These are phyloP conservation scores for Chorisops tibialis DNA, from an alignment of 2,888 invertebrate species.

Conservation along the genomic window DNA sequence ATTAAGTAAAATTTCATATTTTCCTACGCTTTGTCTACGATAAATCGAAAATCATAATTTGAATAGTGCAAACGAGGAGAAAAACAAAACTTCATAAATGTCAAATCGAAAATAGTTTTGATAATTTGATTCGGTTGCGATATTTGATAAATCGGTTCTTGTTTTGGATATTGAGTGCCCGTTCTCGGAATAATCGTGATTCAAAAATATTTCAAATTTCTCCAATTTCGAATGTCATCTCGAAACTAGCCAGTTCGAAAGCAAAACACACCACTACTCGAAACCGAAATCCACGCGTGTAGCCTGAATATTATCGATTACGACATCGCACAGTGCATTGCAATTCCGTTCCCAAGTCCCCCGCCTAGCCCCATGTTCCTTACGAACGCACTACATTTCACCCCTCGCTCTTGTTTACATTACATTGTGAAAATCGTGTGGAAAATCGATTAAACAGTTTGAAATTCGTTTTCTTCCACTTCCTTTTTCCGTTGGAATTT, in stretches of 20 bases:
- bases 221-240: conserved; percentile 15
- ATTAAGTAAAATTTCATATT: too few relatives aligned
- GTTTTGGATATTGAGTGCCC: background rate
- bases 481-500: too few relatives aligned
- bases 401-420: conserved; percentile 9
- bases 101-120: background rate
- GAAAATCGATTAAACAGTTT: conserved; percentile 18
- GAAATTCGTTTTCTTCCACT: conserved; percentile 2
- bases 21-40: background rate
- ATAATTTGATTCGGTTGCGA: background rate
- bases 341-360: too few relatives aligned
- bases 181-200: too few relatives aligned
- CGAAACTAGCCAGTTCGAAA: background rate
- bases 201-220: background rate
- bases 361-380: too few relatives aligned
- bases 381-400: too few relatives aligned
- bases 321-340: background rate
- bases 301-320: conserved; percentile 1
- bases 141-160: background rate
- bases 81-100: background rate
- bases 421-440: background rate
- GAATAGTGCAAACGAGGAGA: background rate
- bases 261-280: background rate
- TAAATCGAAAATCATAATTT: background rate
- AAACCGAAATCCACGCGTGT: background rate